These are phyloP conservation scores for Alosa sapidissima DNA, from an alignment of 2,797 vertebrate genomes.

Conservation along the genomic window DNA sequence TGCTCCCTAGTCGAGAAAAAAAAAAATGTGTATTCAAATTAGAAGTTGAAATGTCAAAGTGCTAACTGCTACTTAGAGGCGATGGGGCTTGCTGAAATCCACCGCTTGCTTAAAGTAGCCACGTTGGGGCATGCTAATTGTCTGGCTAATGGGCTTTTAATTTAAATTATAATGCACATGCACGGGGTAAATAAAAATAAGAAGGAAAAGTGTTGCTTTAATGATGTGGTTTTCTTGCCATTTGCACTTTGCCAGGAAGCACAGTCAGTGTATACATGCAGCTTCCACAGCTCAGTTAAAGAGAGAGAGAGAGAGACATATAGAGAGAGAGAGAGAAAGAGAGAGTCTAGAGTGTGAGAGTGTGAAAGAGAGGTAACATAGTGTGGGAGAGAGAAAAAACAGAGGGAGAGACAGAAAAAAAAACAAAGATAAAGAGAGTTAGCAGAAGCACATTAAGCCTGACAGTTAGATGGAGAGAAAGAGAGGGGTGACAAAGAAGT, in stretches of 20 bases:
- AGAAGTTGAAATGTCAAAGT: constrained; percentile 53
- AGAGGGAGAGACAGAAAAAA: not conserved
- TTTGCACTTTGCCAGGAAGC: not conserved
- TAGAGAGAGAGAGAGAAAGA: constrained; percentile 54
- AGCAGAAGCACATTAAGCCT: not conserved
- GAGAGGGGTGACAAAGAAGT: not conserved
- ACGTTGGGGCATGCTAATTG: constrained; percentile 51
- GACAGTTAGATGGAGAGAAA: not conserved
- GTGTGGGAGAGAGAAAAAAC: no score
- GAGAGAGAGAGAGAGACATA: constrained; percentile 37
- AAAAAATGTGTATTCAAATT: constrained; percentile 47
- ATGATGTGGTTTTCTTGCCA: not conserved
- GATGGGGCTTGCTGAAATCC: constrained; percentile 13
- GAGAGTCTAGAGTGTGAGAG: not conserved
- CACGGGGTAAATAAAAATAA: constrained; percentile 34
- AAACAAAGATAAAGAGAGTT: not conserved
- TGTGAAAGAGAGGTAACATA: no score
- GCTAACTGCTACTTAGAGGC: constrained; percentile 34
- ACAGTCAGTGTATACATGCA: not conserved
- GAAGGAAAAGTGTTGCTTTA: constrained; percentile 30
- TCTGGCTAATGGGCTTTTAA: constrained; percentile 64
- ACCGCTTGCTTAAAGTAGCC: not conserved
- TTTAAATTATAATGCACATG: constrained; percentile 58
- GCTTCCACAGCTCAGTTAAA: no score
- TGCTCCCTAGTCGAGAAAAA: not conserved